Evolutionary conservation across 2,888 invertebrate genomes (phyloP).

Genomic region (Mythimna ferrago): DNA sequence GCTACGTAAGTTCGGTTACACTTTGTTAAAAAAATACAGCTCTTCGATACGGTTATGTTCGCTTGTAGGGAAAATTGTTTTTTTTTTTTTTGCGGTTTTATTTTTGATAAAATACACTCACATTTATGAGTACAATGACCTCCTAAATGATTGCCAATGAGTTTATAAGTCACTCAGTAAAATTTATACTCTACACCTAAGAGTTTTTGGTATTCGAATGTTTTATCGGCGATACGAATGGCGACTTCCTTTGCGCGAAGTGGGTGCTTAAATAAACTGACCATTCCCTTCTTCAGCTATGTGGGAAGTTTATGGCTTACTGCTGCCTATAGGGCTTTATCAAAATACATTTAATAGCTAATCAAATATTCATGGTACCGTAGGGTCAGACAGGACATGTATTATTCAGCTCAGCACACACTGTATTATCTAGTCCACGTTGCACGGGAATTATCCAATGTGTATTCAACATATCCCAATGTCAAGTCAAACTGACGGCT

Average conservation of each 20-base stretch:
- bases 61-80: too few species aligned
- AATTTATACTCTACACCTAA: too few species aligned
- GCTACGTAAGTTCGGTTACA: too few species aligned
- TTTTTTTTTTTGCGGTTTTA: too few species aligned
- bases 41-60: too few species aligned
- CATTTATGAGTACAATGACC: too few species aligned
- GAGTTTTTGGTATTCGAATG: not conserved
- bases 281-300: conserved; percentile 3
- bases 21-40: too few species aligned
- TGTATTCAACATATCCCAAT: conserved; percentile 39
- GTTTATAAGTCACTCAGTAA: too few species aligned
- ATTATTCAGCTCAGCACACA: conserved; percentile 45
- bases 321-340: not conserved
- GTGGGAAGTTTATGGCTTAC: conserved; percentile 7
- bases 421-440: conserved; percentile 24
- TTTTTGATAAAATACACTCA: too few species aligned
- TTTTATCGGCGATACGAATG: conserved; percentile 19
- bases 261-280: conserved; percentile 18
- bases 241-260: conserved; percentile 16
- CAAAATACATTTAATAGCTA: conserved; percentile 29
- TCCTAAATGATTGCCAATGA: too few species aligned
- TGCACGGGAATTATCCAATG: conserved; percentile 36
- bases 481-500: conserved; percentile 32
- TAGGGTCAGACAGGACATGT: conserved; percentile 21
- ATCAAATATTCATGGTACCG: conserved; percentile 41